phyloP scores from a whole-genome alignment of 64 coral and sea anemone species.

The Porites australiensis region DNA sequence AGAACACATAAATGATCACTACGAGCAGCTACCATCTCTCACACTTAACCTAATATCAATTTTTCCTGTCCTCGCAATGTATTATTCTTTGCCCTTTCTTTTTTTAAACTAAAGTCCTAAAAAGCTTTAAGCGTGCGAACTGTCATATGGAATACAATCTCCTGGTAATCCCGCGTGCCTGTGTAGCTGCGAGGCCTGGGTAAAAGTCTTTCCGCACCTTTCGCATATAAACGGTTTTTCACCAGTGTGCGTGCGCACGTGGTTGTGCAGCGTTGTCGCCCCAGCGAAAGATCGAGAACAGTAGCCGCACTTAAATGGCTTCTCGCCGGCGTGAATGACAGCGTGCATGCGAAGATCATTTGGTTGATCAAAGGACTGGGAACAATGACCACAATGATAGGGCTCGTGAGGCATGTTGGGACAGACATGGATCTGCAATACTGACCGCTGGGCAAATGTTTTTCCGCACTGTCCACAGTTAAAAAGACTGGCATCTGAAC shows the following conservation, averaged over 20 bases:
- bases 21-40: no score
- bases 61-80: no score
- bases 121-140: not conserved
- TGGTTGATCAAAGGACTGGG: slow-evolving; percentile 65
- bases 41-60: not conserved
- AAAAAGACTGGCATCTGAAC: slow-evolving; percentile 30
- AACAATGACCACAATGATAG: slow-evolving; percentile 83
- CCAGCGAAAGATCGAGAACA: slow-evolving; percentile 84
- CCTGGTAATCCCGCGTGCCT: slow-evolving; percentile 69
- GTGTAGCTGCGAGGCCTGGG: slow-evolving; percentile 83
- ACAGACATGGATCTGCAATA: slow-evolving; percentile 85
- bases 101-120: not conserved
- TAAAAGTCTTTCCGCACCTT: slow-evolving; percentile 70
- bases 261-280: slow-evolving; percentile 82
- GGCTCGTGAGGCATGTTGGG: slow-evolving; percentile 71
- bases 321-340: slow-evolving; percentile 78
- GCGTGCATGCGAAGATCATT: slow-evolving; percentile 80
- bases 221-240: slow-evolving; percentile 82
- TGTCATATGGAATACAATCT: slow-evolving; percentile 56
- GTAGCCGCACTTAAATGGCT: slow-evolving; percentile 87
- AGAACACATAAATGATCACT: no score
- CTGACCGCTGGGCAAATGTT: slow-evolving; percentile 81
- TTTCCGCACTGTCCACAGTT: slow-evolving; percentile 81
- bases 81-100: not conserved
- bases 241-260: slow-evolving; percentile 87